Conservation (phyloP, 1,140 invertebrate species). For the Aphelinus certus region DNA sequence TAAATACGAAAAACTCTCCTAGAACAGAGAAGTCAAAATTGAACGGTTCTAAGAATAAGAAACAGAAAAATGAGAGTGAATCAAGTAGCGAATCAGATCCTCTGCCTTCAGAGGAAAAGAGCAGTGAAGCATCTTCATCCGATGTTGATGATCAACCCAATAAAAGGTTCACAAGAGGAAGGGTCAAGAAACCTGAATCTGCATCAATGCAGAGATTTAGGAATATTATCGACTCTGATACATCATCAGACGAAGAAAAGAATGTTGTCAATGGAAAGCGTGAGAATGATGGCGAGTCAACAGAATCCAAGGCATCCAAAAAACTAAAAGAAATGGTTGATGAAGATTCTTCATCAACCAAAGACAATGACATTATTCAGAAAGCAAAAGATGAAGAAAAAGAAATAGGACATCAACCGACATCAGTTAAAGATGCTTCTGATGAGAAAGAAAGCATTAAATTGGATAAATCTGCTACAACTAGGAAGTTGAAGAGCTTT, state of each 20-base stretch:
- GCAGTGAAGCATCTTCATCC: neutral
- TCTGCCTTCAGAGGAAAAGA: neutral
- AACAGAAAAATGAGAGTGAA: slow-evolving; percentile 3
- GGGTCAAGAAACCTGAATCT: slow-evolving; percentile 27
- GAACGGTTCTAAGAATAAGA: neutral
- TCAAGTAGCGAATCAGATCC: slow-evolving; percentile 3
- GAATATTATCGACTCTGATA: slow-evolving; percentile 36
- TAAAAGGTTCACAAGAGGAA: slow-evolving; percentile 14
- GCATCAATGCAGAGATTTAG: neutral
- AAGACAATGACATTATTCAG: neutral
- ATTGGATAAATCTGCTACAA: neutral
- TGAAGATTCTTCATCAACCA: neutral
- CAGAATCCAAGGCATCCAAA: neutral
- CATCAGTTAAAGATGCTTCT: neutral
- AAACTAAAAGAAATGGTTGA: slow-evolving; percentile 16
- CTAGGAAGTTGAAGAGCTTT: slow-evolving; percentile 26
- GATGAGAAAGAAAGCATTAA: neutral
- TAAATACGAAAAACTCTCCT: slow-evolving; percentile 14
- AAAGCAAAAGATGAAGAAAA: slow-evolving; percentile 4
- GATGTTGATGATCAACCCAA: neutral
- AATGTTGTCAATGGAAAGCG: neutral
- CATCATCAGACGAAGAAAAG: slow-evolving; percentile 30
- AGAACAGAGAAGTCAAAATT: neutral
- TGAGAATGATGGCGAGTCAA: slow-evolving; percentile 3
- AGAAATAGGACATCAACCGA: neutral